Conservation (phyloP, 2,888 invertebrate species). For the Nezara viridula region DNA sequence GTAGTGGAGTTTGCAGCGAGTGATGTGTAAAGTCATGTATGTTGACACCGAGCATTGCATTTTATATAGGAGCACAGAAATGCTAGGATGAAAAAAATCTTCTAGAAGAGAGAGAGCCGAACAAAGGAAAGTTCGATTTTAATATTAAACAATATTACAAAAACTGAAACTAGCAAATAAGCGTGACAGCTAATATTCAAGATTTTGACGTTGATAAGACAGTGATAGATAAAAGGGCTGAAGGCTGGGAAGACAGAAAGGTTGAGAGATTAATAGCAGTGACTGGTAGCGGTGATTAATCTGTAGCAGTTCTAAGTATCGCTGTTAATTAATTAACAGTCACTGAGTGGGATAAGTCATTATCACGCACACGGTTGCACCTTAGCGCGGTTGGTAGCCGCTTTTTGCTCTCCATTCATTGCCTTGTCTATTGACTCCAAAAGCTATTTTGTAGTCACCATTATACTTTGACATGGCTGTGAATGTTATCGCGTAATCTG, state of each 20-base stretch:
- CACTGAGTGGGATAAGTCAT: constrained; percentile 11
- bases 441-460: neutral
- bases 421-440: neutral
- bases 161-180: neutral
- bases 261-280: constrained; percentile 24
- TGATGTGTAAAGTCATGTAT: too few relatives aligned
- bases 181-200: neutral
- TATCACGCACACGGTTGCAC: neutral
- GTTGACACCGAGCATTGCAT: too few relatives aligned
- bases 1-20: too few relatives aligned
- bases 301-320: constrained; percentile 39
- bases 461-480: neutral
- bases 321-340: constrained; percentile 41
- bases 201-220: constrained; percentile 30
- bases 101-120: too few relatives aligned
- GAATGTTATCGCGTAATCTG: neutral
- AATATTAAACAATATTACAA: neutral
- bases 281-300: constrained; percentile 32
- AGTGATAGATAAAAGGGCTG: constrained; percentile 19
- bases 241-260: neutral
- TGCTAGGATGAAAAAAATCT: too few relatives aligned
- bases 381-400: neutral
- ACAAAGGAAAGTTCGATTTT: neutral
- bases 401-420: constrained; percentile 40
- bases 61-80: too few relatives aligned